Percentiles rank a stretch among this genome's conserved stretches.
Conservation (phyloP, 2,113 vertebrate genomes). For the Oncorhynchus mykiss region DNA sequence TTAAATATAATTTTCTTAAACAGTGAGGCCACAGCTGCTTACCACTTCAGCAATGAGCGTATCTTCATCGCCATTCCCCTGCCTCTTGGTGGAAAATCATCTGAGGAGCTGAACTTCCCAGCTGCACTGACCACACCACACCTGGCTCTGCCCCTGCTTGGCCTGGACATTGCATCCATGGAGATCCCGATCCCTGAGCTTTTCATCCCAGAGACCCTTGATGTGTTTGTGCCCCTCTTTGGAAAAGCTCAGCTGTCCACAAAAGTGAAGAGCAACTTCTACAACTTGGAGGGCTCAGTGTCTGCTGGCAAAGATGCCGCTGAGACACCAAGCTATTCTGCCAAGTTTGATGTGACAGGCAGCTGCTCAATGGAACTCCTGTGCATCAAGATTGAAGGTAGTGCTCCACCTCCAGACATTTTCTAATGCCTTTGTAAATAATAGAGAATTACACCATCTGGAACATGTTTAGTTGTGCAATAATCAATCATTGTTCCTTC, state of each 20-base stretch:
- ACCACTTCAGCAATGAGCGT: constrained; percentile 78
- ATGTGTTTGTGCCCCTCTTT: constrained; percentile 79
- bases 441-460: not conserved
- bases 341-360: constrained; percentile 74
- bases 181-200: constrained; percentile 78
- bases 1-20: constrained; percentile 47
- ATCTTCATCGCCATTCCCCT: constrained; percentile 78
- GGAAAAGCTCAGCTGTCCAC: constrained; percentile 80
- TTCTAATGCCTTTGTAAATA: not conserved
- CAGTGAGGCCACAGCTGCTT: constrained; percentile 82
- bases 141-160: constrained; percentile 74
- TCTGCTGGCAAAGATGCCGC: constrained; percentile 76
- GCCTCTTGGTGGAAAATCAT: constrained; percentile 86
- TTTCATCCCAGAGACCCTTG: constrained; percentile 72
- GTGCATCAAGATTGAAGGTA: constrained; percentile 84
- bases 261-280: constrained; percentile 84
- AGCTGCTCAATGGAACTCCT: constrained; percentile 79
- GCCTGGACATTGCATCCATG: constrained; percentile 74
- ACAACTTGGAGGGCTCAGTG: constrained; percentile 82
- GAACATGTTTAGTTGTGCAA: not conserved
- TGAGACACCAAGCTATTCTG: constrained; percentile 61
- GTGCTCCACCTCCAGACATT: not conserved
- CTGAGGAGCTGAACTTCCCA: constrained; percentile 74
- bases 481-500: constrained; percentile 9
- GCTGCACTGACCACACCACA: constrained; percentile 72